Evolutionary conservation across 2,888 invertebrate genomes (phyloP).

Genomic region (Eristalis arbustorum): DNA sequence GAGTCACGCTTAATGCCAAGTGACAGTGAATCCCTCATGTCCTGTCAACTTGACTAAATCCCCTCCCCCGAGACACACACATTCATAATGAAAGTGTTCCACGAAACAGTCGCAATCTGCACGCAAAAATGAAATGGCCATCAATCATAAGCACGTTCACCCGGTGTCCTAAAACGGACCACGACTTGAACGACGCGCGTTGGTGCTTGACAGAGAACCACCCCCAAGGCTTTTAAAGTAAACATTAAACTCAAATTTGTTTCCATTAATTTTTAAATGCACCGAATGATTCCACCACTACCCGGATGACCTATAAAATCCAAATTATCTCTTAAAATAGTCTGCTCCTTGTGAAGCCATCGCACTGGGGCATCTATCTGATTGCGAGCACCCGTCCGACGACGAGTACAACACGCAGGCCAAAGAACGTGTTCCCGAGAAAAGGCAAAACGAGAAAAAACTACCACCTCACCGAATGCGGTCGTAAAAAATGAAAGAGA

Average conservation of each 20-base stretch:
- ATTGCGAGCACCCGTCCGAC: background rate
- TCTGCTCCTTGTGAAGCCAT: background rate
- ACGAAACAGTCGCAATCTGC: background rate
- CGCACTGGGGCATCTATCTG: background rate
- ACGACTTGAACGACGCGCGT: background rate
- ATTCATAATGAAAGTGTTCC: background rate
- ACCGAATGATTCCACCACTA: conserved; percentile 27
- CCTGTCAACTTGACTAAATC: background rate
- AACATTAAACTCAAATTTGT: conserved; percentile 14
- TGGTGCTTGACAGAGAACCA: background rate
- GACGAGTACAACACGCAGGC: background rate
- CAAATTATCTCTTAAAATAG: background rate
- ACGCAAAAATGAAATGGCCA: background rate
- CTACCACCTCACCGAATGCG: background rate
- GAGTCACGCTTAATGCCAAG: no score
- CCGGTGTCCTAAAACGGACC: background rate
- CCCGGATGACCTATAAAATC: conserved; percentile 19
- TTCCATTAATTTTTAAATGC: conserved; percentile 20
- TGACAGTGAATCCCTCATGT: background rate
- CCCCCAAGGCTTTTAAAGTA: background rate
- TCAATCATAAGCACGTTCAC: background rate
- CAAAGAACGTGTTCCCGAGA: background rate
- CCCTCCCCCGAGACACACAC: background rate
- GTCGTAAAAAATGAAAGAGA: background rate
- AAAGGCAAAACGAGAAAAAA: background rate